Evolutionary conservation across 1,140 invertebrate genomes (phyloP), one percentile per base, ranked within the genome.

Genomic region (Reticulitermes speratus): DNA sequence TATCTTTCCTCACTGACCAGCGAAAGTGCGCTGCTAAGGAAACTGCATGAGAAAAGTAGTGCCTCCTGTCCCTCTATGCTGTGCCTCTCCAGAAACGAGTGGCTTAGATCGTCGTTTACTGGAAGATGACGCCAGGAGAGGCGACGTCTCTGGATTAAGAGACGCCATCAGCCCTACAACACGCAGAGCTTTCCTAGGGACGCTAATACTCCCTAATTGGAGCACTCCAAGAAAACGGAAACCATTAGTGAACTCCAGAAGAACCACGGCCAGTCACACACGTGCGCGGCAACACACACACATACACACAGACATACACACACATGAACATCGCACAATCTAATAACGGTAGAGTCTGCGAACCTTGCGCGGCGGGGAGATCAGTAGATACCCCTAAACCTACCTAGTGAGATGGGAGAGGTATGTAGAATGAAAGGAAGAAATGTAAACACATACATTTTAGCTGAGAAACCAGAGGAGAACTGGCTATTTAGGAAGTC

Each of bases 211-310:
- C n/a, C n/a, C 65, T 75, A 75, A 75, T 75, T 75, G 65, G 65
- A 75, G 65, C 65, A 75, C n/a, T 75, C 65, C 25, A 75, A 75
- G 65, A 30, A 75, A 75, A 75, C 65, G 25, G 65, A 30, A 75
- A 30, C n/a, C 65, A 75, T 75, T 75, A 75, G n/a, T 75, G 65
- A 75, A 75, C 65, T 75, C 65, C n/a, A 25, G 65, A 75, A 75
- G 65, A 14, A 9, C 0, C 65, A 30, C 0, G n/a, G 25, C 2
- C 25, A n/a, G 25, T 75, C 65, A 75, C 7, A 75, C 65, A 75
- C 65, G 16, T 5, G 5, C 38, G n/a, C n/a, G n/a, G n/a, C n/a
- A n/a, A 38, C 38, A 38, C 38, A 38, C 38, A 38, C 38, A 38
- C 38, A 38, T 5, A 38, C 38, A 38, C 38, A 38, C 38, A 38